Evolutionary conservation across 1,140 invertebrate genomes (phyloP), one percentile per base, ranked within the genome.

Genomic region (Araneus ventricosus): DNA sequence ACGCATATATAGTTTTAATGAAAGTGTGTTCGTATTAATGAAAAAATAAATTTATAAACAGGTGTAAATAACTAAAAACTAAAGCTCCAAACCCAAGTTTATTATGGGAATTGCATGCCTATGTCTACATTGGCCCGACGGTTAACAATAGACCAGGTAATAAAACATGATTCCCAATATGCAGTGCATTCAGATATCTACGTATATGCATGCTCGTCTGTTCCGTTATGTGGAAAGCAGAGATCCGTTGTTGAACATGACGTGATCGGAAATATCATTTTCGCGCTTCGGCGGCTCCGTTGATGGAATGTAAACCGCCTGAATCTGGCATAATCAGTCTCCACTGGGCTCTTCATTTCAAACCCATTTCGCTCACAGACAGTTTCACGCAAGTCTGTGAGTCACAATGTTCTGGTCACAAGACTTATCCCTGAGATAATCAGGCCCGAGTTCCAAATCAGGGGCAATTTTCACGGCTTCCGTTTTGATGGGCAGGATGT

Each of bases 261-360:
- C 85, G 34, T 61, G 85, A 63, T 14, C 37, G 22, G 59, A 87
- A 84, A 30, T 84, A 84, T 84, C 82, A 84, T 84, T 84, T 84
- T 27, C 82, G 14, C n/a, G 82, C 39, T 14, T 52, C 82, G 45
- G 45, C 82, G 24, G 82, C n/a, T 57, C 10, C 82, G 70, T 37
- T 84, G 41, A 84, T 57, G 82, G 82, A 84, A 84, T 57, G 82
- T 84, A 52, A 84, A 84, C 82, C 82, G 27, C 82, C 82, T 34
- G 45, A 84, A 84, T 84, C 82, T 84, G 45, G 41, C 41, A 57
- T 84, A 84, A 84, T 84, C 82, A 84, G 82, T 45, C 14, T 84
- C 14, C 59, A 37, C 39, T 84, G 82, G 82, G n/a, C 82, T 84
- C 82, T 84, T 84, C 82, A 84, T 84, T 84, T 84, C 52, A 84